Evolutionary conservation across 2,888 invertebrate species (phyloP).

Genomic region (Maniola hyperantus): DNA sequence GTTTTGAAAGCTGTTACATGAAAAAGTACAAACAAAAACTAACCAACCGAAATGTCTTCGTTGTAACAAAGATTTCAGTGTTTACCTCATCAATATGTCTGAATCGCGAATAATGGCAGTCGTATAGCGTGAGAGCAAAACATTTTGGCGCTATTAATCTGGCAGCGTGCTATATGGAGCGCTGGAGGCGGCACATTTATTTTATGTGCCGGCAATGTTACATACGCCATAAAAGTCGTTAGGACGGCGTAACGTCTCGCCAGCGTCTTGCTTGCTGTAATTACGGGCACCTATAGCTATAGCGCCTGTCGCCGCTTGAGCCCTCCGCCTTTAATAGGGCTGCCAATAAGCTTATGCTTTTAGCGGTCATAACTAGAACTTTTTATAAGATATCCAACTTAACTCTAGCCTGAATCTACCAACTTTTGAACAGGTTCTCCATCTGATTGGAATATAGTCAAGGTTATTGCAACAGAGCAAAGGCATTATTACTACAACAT

Average conservation of each 20-base stretch:
- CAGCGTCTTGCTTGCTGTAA: constrained; percentile 80
- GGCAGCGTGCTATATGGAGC: constrained; percentile 70
- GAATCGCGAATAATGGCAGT: constrained; percentile 61
- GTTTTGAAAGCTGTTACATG: background rate
- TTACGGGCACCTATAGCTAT: constrained; percentile 68
- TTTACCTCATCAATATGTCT: constrained; percentile 62
- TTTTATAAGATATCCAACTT: background rate
- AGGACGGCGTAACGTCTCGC: constrained; percentile 81
- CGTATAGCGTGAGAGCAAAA: constrained; percentile 71
- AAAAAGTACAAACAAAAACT: background rate
- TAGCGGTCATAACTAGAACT: background rate
- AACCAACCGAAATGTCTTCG: background rate
- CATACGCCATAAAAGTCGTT: constrained; percentile 83
- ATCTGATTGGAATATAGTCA: too few relatives aligned
- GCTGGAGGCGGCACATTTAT: constrained; percentile 80
- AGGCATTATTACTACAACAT: too few relatives aligned
- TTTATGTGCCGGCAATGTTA: constrained; percentile 82
- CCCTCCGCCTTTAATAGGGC: constrained; percentile 44
- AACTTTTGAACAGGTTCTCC: too few relatives aligned
- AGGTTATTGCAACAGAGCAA: too few relatives aligned
- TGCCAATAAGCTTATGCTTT: constrained; percentile 28
- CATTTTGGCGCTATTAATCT: constrained; percentile 80
- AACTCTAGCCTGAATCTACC: too few relatives aligned
- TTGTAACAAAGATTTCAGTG: constrained; percentile 51
- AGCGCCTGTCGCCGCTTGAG: constrained; percentile 61